These are phyloP conservation scores for Dolichopus griseipennis DNA, from an alignment of 2,888 invertebrate species.

Conservation along the genomic window DNA sequence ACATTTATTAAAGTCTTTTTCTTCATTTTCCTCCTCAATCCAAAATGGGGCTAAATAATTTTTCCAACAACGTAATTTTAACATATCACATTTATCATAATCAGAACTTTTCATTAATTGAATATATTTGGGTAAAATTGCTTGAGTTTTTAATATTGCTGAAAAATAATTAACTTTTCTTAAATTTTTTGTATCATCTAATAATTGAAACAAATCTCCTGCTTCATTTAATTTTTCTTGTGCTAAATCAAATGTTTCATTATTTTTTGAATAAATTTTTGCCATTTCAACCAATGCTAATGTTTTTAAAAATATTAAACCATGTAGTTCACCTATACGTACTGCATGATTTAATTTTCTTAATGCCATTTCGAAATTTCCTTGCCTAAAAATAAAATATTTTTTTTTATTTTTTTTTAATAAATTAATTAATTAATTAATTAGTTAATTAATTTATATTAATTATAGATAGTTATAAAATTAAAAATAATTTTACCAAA, in stretches of 20 bases:
- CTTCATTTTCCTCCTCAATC: not conserved
- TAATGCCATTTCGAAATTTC: slow-evolving; percentile 8
- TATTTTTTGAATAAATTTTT: slow-evolving; percentile 17
- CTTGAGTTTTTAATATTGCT: slow-evolving; percentile 12
- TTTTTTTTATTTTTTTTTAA: too few species aligned
- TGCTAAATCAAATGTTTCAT: slow-evolving; percentile 10
- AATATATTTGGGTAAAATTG: slow-evolving; percentile 12
- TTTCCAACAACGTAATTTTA: slow-evolving; percentile 14
- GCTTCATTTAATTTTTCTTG: slow-evolving; percentile 15
- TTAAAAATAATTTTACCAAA: too few species aligned
- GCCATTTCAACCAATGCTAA: slow-evolving; percentile 17
- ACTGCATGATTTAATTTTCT: slow-evolving; percentile 19
- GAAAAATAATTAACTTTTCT: slow-evolving; percentile 15
- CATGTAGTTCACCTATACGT: slow-evolving; percentile 14
- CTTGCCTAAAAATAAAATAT: not conserved
- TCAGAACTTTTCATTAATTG: slow-evolving; percentile 11
- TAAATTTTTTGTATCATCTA: slow-evolving; percentile 12
- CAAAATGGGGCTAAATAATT: slow-evolving; percentile 16
- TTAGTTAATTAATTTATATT: too few species aligned
- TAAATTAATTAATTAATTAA: too few species aligned
- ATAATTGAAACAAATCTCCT: slow-evolving; percentile 11
- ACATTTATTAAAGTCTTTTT: not conserved
- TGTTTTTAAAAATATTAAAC: slow-evolving; percentile 16
- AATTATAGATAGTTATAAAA: too few species aligned
- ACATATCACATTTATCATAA: not conserved